These are phyloP conservation scores for Apodemus agrarius DNA, from an alignment of 2,797 vertebrate species.

Conservation along the genomic window DNA sequence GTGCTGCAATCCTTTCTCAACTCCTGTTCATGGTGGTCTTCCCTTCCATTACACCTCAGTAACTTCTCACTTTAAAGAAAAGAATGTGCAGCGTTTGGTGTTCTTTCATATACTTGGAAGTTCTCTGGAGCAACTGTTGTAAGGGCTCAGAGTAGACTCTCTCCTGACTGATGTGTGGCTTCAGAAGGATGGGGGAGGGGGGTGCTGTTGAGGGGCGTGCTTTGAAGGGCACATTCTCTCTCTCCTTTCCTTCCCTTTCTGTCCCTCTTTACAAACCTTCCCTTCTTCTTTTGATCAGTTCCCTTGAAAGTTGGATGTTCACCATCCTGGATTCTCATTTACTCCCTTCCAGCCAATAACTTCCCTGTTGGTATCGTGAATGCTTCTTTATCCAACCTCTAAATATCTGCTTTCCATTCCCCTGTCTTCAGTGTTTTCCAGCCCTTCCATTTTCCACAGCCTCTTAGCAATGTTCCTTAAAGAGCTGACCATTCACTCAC, in stretches of 20 bases:
- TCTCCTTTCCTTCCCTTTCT: background rate
- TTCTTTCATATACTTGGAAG: background rate
- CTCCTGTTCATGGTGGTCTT: background rate
- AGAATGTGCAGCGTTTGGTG: background rate
- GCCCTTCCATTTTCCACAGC: background rate
- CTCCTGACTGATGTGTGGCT: too few relatives aligned
- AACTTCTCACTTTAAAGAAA: background rate
- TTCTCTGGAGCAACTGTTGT: background rate
- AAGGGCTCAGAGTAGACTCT: background rate
- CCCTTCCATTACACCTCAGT: background rate
- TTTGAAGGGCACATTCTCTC: background rate
- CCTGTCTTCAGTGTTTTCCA: background rate
- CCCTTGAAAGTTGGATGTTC: background rate
- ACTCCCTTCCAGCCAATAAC: background rate
- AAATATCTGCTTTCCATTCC: background rate
- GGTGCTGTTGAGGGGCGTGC: background rate
- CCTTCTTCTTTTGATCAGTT: background rate
- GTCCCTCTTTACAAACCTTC: background rate
- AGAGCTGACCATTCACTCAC: background rate
- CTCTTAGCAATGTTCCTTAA: background rate
- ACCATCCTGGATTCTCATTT: background rate
- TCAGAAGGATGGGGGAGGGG: background rate
- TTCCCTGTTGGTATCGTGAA: background rate
- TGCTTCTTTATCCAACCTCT: slow-evolving; percentile 3
- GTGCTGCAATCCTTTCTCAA: background rate